These are phyloP conservation scores for Drosophila meridiana DNA, from an alignment of 2,888 invertebrate genomes.

Conservation along the genomic window DNA sequence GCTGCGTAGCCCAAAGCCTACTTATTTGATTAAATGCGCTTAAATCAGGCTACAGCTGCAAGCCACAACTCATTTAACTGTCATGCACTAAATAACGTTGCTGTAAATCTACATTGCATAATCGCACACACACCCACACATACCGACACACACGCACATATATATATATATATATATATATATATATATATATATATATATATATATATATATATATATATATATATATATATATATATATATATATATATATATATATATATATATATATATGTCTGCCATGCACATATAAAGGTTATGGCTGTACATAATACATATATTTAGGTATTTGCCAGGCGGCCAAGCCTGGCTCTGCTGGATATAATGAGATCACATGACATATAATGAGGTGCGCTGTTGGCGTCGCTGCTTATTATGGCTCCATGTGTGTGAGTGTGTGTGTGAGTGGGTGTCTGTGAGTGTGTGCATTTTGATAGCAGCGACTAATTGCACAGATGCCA, in stretches of 20 bases:
- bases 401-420: slow-evolving; percentile 56
- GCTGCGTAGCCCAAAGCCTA: slow-evolving; percentile 38
- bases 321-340: slow-evolving; percentile 34
- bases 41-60: slow-evolving; percentile 56
- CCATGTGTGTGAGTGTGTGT: slow-evolving; percentile 34
- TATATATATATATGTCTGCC: neutral
- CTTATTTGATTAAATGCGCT: slow-evolving; percentile 63
- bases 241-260: too few species aligned
- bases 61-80: slow-evolving; percentile 80
- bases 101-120: slow-evolving; percentile 66
- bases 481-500: slow-evolving; percentile 80
- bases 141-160: neutral
- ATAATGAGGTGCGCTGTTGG: slow-evolving; percentile 75
- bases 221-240: too few species aligned
- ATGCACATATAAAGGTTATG: slow-evolving; percentile 43
- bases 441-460: slow-evolving; percentile 32
- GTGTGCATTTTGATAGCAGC: slow-evolving; percentile 60
- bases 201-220: neutral
- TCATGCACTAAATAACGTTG: slow-evolving; percentile 78
- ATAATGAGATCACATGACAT: slow-evolving; percentile 80
- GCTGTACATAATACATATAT: slow-evolving; percentile 56
- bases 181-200: neutral
- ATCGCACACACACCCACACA: slow-evolving; percentile 5
- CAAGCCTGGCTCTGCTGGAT: slow-evolving; percentile 24
- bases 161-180: neutral